A percentile compares a stretch with the other conserved stretches of the same genome.
These are phyloP conservation scores for Alosa sapidissima DNA, from an alignment of 2,797 vertebrate species.

Conservation along the genomic window DNA sequence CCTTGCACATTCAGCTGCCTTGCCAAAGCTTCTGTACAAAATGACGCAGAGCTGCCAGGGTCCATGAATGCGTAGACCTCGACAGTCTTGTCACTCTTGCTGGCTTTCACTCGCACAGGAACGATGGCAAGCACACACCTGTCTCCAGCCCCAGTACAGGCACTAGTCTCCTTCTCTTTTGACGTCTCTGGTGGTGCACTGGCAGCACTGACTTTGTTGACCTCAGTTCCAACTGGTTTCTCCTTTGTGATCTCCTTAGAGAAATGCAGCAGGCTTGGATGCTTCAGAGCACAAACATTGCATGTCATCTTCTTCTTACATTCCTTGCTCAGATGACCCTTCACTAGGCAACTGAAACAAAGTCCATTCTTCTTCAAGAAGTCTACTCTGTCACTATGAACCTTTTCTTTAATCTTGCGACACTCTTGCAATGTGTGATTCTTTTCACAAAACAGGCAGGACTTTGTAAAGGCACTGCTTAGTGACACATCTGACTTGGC, in stretches of 20 bases:
- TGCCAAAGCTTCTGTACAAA: background rate
- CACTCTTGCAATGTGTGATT: constrained; percentile 17
- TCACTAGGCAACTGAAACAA: constrained; percentile 34
- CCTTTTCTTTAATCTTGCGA: background rate
- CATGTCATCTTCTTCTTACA: constrained; percentile 26
- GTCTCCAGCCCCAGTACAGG: background rate
- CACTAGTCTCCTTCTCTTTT: background rate
- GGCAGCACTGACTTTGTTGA: background rate
- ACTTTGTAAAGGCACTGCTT: background rate
- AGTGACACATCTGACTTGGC: background rate
- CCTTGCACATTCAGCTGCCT: too few relatives aligned
- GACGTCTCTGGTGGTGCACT: background rate
- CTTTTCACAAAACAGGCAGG: constrained; percentile 10
- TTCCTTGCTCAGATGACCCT: constrained; percentile 34
- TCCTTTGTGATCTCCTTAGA: too few relatives aligned
- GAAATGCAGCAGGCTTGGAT: constrained; percentile 21
- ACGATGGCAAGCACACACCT: background rate
- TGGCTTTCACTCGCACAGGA: background rate
- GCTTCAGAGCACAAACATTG: constrained; percentile 6
- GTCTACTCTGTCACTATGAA: constrained; percentile 27
- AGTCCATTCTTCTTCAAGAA: constrained; percentile 21
- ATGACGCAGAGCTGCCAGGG: background rate
- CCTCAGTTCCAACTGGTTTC: background rate
- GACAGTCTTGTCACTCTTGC: background rate
- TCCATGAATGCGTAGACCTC: background rate